Conservation (phyloP, 2,888 invertebrate genomes). For the Epinotia nisella region DNA sequence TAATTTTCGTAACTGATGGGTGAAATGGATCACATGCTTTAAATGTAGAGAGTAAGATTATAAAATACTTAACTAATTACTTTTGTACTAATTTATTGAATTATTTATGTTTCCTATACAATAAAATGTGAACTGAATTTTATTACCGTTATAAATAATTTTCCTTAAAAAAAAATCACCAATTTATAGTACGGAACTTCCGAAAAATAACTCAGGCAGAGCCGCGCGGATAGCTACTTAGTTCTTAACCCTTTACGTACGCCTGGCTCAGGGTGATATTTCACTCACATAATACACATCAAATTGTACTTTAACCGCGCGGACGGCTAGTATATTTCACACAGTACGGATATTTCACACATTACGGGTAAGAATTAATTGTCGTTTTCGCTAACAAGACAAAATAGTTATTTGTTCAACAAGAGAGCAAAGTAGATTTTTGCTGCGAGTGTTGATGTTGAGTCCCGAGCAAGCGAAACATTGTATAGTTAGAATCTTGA, state of each 20-base stretch:
- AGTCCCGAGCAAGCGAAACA: too few species aligned
- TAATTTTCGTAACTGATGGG: background rate
- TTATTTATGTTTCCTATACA: conserved; percentile 38
- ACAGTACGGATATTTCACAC: too few species aligned
- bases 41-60: conserved; percentile 14
- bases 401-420: too few species aligned
- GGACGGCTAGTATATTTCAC: too few species aligned
- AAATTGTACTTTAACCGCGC: background rate
- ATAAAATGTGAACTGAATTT: conserved; percentile 17
- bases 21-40: conserved; percentile 19
- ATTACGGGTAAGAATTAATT: background rate
- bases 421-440: too few species aligned
- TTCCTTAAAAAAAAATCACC: background rate
- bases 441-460: too few species aligned
- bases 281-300: background rate
- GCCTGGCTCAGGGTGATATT: too few species aligned
- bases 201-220: background rate
- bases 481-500: too few species aligned
- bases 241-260: too few species aligned
- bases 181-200: background rate
- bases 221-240: too few species aligned
- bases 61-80: background rate
- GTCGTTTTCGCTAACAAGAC: too few species aligned
- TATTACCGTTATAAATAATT: background rate
- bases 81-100: conserved; percentile 13